Percentiles rank a stretch among this genome's conserved stretches.
These are phyloP conservation scores for Pristionchus mayeri DNA, from an alignment of 2,888 invertebrate species.

Conservation along the genomic window DNA sequence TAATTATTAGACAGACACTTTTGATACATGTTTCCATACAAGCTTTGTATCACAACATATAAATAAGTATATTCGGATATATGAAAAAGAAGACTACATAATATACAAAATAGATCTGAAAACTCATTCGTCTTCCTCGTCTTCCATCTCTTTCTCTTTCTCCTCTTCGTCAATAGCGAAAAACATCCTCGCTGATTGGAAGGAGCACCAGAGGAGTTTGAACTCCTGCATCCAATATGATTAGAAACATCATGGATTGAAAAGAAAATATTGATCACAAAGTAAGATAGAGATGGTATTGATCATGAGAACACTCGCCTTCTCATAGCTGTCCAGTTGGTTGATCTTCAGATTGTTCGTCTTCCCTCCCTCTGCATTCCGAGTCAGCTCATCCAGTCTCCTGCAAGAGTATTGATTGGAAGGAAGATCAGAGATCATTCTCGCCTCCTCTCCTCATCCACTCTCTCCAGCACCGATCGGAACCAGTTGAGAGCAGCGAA, in stretches of 20 bases:
- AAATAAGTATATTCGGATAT: neutral
- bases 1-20: too few species aligned
- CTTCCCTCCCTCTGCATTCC: constrained; percentile 18
- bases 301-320: neutral
- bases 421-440: neutral
- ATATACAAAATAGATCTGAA: neutral
- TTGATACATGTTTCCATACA: neutral
- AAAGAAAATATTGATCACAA: neutral
- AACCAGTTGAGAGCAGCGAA: constrained; percentile 97
- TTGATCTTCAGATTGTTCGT: constrained; percentile 44
- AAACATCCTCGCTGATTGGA: constrained; percentile 94
- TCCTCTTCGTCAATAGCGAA: constrained; percentile 81
- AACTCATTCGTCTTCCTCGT: constrained; percentile 17
- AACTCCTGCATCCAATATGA: constrained; percentile 91
- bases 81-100: neutral
- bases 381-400: constrained; percentile 1
- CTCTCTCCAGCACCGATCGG: constrained; percentile 81
- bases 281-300: neutral
- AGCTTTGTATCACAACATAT: constrained; percentile 8
- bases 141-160: constrained; percentile 25
- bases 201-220: constrained; percentile 89
- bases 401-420: neutral
- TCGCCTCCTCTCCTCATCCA: constrained; percentile 79
- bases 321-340: constrained; percentile 43
- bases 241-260: too few species aligned